Evolutionary conservation across 2,888 invertebrate genomes (phyloP), one percentile per base, ranked within the genome.

Genomic region (Cerastis rubricosa): DNA sequence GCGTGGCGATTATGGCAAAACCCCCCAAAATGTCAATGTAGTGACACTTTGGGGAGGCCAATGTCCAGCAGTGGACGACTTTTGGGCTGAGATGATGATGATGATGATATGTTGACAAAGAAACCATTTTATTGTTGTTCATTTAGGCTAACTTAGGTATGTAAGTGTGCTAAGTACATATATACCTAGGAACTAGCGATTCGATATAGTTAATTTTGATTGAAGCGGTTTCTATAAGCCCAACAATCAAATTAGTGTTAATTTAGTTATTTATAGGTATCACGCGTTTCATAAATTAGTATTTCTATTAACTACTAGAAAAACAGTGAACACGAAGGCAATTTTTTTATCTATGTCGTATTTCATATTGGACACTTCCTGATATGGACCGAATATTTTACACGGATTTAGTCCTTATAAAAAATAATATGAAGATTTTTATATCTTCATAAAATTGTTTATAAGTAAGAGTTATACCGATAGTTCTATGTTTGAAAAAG

Each of bases 81-180:
- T n/a, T n/a, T n/a, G n/a, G n/a, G n/a, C n/a, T n/a, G n/a, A n/a
- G n/a, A n/a, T n/a, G n/a, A n/a, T n/a, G n/a, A n/a, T n/a, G n/a
- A n/a, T n/a, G n/a, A n/a, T n/a, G n/a, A n/a, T 22, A 51, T 51
- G 3, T 22, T 51, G 14, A 51, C 22, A 22, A 66, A 17, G 70
- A 82, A 74, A 40, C 51, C 75, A 61, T 59, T 54, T n/a, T 25
- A 63, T n/a, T 69, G 43, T 43, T 83, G 72, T 73, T 75, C 67
- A 69, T 61, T 61, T 61, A 22, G 35, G 61, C 45, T 40, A 51
- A 43, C 47, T 43, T 61, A 68, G n/a, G 29, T 40, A 43, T 17
- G 45, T 68, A 35, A 17, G n/a, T 35, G 9, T 43, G 51, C 35
- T 47, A 17, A 8, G 19, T 22, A 14, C 14, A 1, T 43, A 43